Conservation (phyloP, 2,888 invertebrate species). For the Phasia obesa region DNA sequence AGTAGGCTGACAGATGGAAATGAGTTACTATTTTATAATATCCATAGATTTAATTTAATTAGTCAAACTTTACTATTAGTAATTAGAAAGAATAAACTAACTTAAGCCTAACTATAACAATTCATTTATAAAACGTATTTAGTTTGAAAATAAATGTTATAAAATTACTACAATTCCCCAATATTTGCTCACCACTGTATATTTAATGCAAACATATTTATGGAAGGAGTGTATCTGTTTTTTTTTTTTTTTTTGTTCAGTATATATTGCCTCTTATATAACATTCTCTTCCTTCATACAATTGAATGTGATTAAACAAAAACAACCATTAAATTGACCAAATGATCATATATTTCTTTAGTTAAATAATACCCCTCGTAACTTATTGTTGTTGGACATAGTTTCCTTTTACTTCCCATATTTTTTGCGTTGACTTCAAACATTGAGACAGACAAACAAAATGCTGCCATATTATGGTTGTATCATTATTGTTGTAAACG, state of each 20-base stretch:
- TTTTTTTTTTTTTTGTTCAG: no score
- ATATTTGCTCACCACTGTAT: conserved; percentile 15
- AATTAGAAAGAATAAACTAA: no score
- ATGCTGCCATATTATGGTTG: conserved; percentile 18
- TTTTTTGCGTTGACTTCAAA: not conserved
- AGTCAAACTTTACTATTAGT: no score
- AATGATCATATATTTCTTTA: conserved; percentile 57
- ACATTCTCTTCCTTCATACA: not conserved
- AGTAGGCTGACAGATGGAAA: no score
- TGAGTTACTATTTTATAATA: no score
- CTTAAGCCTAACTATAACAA: no score
- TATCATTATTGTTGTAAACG: conserved; percentile 34
- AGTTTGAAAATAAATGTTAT: no score
- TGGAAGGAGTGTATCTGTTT: conserved; percentile 37
- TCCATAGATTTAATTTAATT: no score
- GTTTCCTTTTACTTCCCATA: not conserved
- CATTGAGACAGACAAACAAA: not conserved
- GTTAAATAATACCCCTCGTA: not conserved
- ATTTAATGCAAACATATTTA: not conserved
- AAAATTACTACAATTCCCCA: no score
- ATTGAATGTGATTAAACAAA: conserved; percentile 50
- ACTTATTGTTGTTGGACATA: not conserved
- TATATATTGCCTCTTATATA: conserved; percentile 11
- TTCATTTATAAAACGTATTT: no score
- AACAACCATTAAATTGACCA: conserved; percentile 63